Evolutionary conservation across 2,113 vertebrate species (phyloP).

Genomic region (Dasyprocta punctata): DNA sequence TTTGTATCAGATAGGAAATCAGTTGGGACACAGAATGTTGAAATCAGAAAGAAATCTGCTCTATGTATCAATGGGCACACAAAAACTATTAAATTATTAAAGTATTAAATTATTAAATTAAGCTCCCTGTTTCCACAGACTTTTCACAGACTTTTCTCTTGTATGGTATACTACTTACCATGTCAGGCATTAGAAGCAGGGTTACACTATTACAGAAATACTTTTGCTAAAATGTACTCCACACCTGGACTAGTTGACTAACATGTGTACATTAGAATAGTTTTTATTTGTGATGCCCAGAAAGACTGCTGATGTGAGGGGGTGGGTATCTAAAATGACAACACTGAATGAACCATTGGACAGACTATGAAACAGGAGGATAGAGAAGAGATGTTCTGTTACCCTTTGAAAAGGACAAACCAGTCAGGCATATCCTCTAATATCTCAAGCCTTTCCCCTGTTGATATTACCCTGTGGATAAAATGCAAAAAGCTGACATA

Average conservation of each 20-base stretch:
- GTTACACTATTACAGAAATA: neutral
- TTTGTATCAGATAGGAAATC: constrained; percentile 1
- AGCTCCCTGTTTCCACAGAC: neutral
- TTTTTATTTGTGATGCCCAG: neutral
- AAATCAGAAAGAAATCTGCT: neutral
- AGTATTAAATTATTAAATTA: neutral
- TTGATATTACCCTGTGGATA: neutral
- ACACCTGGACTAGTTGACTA: neutral
- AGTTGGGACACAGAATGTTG: neutral
- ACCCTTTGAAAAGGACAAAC: neutral
- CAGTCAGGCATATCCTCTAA: neutral
- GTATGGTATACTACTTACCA: neutral
- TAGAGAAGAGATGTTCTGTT: neutral
- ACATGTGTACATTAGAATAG: neutral
- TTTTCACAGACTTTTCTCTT: neutral
- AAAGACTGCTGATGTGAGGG: neutral
- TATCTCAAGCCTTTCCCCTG: neutral
- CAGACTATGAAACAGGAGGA: neutral
- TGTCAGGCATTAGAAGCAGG: neutral
- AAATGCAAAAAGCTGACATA: constrained; percentile 3
- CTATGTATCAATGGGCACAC: neutral
- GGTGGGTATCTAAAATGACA: neutral
- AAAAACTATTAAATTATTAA: neutral
- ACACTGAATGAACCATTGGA: neutral
- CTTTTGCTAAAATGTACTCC: neutral